Evolutionary conservation across 2,888 invertebrate genomes (phyloP).

Genomic region (Heliconius ethilla): DNA sequence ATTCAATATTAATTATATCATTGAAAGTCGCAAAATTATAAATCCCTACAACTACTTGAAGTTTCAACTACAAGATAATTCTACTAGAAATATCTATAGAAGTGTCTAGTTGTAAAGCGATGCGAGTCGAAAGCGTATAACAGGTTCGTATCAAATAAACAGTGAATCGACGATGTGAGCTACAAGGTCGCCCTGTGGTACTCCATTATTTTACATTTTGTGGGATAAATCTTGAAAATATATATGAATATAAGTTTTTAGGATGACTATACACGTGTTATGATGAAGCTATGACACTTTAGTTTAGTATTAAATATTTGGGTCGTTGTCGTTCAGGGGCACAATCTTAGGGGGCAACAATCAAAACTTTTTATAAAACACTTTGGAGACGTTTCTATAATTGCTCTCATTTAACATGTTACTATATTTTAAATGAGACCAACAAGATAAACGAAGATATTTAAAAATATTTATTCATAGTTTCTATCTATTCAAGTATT

Average conservation of each 20-base stretch:
- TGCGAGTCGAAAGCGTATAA: constrained; percentile 45
- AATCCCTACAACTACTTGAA: not conserved
- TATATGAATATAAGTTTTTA: not conserved
- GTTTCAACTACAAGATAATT: constrained; percentile 8
- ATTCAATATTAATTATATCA: not conserved
- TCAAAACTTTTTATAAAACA: not conserved
- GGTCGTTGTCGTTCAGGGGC: no score
- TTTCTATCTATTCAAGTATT: not conserved
- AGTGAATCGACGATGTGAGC: constrained; percentile 50
- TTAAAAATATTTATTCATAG: no score
- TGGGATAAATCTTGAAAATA: constrained; percentile 23
- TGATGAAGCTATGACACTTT: no score
- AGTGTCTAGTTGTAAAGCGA: constrained; percentile 26
- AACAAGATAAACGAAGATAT: no score
- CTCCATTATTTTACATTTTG: constrained; percentile 43
- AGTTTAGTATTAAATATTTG: no score
- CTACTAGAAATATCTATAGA: constrained; percentile 19
- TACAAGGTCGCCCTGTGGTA: constrained; percentile 48
- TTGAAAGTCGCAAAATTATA: not conserved
- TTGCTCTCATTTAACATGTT: no score
- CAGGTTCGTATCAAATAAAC: constrained; percentile 55
- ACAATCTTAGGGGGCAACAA: no score
- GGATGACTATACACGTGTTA: not conserved
- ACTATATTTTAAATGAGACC: no score
- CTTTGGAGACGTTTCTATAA: not conserved